Conservation (phyloP, 35 echinoderm and acorn worm species). For the Ophiothrix spiculata region DNA sequence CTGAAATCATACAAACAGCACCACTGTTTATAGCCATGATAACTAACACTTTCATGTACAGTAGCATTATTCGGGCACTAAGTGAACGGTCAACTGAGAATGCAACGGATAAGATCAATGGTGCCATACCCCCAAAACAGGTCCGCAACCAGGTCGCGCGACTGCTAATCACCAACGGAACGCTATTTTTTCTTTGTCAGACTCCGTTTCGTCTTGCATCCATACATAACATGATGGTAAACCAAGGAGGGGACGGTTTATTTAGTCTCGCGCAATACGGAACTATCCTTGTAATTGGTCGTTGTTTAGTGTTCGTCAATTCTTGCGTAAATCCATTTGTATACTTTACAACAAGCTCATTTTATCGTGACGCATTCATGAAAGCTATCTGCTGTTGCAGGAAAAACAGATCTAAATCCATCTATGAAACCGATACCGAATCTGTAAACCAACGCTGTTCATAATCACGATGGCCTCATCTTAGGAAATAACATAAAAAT, state of each 20-base stretch:
- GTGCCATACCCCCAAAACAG: too few relatives aligned
- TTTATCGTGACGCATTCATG: background rate
- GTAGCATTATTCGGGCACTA: background rate
- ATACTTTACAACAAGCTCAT: background rate
- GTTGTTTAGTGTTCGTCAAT: background rate
- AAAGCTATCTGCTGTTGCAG: background rate
- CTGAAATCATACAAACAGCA: background rate
- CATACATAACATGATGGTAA: background rate
- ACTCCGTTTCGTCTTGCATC: background rate
- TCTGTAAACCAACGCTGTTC: too few relatives aligned
- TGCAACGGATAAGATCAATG: background rate
- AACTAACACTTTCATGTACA: background rate
- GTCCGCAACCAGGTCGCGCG: background rate
- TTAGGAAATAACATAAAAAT: too few relatives aligned
- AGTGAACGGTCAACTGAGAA: background rate
- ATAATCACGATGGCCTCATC: too few relatives aligned
- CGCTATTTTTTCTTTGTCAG: background rate
- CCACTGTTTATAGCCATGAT: background rate
- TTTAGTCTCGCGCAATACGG: background rate
- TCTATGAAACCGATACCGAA: too few relatives aligned
- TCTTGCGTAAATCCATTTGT: background rate
- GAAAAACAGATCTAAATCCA: too few relatives aligned
- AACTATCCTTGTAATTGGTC: background rate
- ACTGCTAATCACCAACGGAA: background rate
- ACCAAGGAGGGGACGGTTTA: background rate